A percentile compares a stretch with the other conserved stretches of the same genome.
Evolutionary conservation across 30 jellyfish, hydroid and myxozoan genomes (phyloP).

Genomic region (Haliclystus octoradiatus): DNA sequence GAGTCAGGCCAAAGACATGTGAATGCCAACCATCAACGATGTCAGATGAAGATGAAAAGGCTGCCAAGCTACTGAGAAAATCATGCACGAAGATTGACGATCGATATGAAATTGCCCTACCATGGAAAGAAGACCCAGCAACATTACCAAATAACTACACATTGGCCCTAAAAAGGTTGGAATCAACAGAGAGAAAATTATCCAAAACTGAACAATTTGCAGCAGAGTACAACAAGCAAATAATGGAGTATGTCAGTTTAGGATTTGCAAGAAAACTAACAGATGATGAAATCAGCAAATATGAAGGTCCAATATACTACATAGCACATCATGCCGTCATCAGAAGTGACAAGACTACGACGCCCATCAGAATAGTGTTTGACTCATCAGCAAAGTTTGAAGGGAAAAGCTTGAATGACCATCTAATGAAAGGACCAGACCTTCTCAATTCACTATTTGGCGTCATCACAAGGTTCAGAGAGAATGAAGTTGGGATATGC

Average conservation of each 20-base stretch:
- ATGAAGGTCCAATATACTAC: constrained; percentile 47
- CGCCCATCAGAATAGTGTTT: too few relatives aligned
- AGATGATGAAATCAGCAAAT: constrained; percentile 20
- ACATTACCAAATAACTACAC: constrained; percentile 43
- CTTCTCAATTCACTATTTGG: too few relatives aligned
- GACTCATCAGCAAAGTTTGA: too few relatives aligned
- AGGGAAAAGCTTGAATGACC: too few relatives aligned
- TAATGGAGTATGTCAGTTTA: constrained; percentile 15
- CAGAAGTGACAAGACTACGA: too few relatives aligned
- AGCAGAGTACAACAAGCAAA: constrained; percentile 37
- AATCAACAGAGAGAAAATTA: constrained; percentile 37
- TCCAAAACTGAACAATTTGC: constrained; percentile 33
- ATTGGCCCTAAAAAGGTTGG: constrained; percentile 19
- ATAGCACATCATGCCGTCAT: constrained; percentile 51
- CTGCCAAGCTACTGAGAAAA: background rate
- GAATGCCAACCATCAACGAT: background rate
- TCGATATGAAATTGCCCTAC: constrained; percentile 33
- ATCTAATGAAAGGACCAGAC: too few relatives aligned
- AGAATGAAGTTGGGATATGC: too few relatives aligned
- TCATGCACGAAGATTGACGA: background rate
- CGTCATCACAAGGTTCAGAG: too few relatives aligned
- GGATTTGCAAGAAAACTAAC: constrained; percentile 14
- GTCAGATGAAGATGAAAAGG: background rate
- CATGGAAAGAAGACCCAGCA: constrained; percentile 56
- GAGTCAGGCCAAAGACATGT: background rate